Conservation (phyloP, 1,140 invertebrate genomes). For the Thalassaphorura encarpata region DNA sequence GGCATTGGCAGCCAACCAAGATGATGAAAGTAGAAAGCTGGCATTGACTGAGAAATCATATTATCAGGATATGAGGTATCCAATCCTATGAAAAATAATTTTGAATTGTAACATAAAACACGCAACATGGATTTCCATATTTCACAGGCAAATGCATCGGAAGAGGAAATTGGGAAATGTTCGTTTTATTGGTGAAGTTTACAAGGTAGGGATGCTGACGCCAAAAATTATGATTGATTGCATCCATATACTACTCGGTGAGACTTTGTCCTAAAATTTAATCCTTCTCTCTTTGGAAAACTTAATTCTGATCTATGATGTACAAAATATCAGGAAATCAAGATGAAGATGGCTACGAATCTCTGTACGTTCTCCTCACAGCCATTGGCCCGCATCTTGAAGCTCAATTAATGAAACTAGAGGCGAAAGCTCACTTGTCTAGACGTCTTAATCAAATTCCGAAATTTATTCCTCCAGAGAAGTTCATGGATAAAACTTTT, state of each 20-base stretch:
- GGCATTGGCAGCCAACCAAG: constrained; percentile 56
- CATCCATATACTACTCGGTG: constrained; percentile 62
- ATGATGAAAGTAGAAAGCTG: constrained; percentile 41
- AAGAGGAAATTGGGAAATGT: constrained; percentile 25
- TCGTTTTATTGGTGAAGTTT: constrained; percentile 78
- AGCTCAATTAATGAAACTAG: constrained; percentile 38
- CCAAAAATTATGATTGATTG: constrained; percentile 81
- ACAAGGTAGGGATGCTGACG: constrained; percentile 82
- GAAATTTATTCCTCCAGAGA: constrained; percentile 24
- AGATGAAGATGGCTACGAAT: constrained; percentile 87
- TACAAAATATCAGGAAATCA: constrained; percentile 23
- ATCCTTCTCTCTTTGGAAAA: not conserved
- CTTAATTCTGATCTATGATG: not conserved
- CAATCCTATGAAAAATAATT: too few relatives aligned
- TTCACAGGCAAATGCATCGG: not conserved
- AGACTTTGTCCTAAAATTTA: constrained; percentile 40
- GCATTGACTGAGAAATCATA: constrained; percentile 28
- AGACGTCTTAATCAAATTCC: constrained; percentile 22
- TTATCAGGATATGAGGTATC: constrained; percentile 21
- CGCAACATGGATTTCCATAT: not conserved
- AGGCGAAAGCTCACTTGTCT: not conserved
- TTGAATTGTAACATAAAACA: not conserved
- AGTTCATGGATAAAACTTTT: constrained; percentile 33
- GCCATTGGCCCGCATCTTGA: constrained; percentile 87
- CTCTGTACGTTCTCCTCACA: constrained; percentile 78